Evolutionary conservation across 2,113 vertebrate species (phyloP).

Genomic region (Cephalopholis sonnerati): DNA sequence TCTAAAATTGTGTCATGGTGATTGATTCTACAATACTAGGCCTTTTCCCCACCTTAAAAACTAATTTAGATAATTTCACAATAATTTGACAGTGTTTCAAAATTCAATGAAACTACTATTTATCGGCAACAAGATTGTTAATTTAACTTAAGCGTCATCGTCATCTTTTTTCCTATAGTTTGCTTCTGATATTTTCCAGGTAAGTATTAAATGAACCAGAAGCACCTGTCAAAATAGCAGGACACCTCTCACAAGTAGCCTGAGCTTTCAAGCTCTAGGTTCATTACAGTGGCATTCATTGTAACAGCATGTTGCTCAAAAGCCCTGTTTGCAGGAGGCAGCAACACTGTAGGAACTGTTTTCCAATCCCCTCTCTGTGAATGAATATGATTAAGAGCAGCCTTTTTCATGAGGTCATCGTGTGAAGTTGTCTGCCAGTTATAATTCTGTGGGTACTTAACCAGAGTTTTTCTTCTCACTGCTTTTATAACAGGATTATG

Average conservation of each 20-base stretch:
- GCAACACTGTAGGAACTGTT: not conserved
- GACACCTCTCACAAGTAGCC: not conserved
- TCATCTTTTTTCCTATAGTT: not conserved
- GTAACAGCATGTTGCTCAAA: not conserved
- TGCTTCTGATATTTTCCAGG: not conserved
- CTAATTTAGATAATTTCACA: not conserved
- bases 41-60: not conserved
- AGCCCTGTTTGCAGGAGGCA: not conserved
- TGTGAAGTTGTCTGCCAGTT: conserved; percentile 31
- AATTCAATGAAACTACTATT: too few relatives aligned
- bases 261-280: not conserved
- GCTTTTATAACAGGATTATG: conserved; percentile 73
- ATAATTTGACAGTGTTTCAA: not conserved
- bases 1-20: not conserved
- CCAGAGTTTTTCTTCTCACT: conserved; percentile 11
- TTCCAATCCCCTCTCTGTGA: not conserved
- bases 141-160: not conserved
- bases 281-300: not conserved
- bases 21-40: not conserved
- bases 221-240: not conserved
- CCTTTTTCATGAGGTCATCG: conserved; percentile 34
- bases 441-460: conserved; percentile 40
- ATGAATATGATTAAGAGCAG: conserved; percentile 10
- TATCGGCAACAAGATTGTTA: not conserved
- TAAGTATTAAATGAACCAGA: not conserved